Evolutionary conservation across 2,888 invertebrate species (phyloP).

Genomic region (Mechanitis mazaeus): DNA sequence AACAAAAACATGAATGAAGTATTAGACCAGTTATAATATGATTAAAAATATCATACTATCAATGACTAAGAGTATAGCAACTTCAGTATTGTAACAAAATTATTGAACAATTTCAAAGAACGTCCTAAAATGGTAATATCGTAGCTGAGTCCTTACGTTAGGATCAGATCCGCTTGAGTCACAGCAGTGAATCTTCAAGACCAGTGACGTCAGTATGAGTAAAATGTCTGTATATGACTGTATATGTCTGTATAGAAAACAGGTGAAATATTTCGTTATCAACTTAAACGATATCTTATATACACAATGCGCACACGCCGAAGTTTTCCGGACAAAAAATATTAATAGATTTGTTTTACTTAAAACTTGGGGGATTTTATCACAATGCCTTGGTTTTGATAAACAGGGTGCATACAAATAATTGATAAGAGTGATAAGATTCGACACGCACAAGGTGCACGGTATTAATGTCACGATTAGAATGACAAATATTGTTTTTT

Average conservation of each 20-base stretch:
- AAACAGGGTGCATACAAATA: slow-evolving; percentile 34
- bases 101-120: no score
- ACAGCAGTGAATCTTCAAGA: neutral
- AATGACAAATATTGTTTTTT: slow-evolving; percentile 53
- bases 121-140: no score
- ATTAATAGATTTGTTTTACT: slow-evolving; percentile 6
- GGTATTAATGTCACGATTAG: slow-evolving; percentile 41
- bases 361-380: slow-evolving; percentile 9
- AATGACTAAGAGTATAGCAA: no score
- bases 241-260: neutral
- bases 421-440: slow-evolving; percentile 53
- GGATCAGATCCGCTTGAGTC: neutral
- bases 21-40: no score
- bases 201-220: neutral
- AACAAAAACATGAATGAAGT: no score
- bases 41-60: no score
- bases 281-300: neutral
- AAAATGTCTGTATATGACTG: no score
- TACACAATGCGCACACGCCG: slow-evolving; percentile 13
- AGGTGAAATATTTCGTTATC: neutral
- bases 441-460: slow-evolving; percentile 38
- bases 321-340: slow-evolving; percentile 14
- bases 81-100: no score
- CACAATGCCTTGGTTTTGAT: slow-evolving; percentile 1
- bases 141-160: no score